Percentiles rank a stretch among this genome's conserved stretches.
phyloP scores from a whole-genome alignment of 64 coral and sea anemone genomes.

The Pocillopora damicornis region DNA sequence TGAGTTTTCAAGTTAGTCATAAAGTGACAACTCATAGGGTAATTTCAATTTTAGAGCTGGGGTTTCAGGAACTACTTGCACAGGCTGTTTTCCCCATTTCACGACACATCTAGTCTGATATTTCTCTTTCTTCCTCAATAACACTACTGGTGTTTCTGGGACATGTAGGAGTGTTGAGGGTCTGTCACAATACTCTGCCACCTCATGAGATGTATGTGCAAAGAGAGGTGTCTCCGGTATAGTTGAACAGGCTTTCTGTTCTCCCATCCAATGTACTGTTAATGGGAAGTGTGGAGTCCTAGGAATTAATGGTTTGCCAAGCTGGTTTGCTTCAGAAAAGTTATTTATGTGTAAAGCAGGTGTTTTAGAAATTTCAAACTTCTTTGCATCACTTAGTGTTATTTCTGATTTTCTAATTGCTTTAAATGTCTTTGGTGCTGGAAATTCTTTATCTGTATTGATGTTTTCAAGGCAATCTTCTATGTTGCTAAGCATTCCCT shows the following conservation, averaged over 20 bases:
- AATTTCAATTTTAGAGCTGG: not conserved
- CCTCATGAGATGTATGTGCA: not conserved
- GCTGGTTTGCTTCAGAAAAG: not conserved
- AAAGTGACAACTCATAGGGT: not conserved
- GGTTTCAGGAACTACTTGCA: slow-evolving; percentile 7
- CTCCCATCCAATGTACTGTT: not conserved
- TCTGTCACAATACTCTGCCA: not conserved
- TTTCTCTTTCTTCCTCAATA: not conserved
- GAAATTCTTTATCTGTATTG: not conserved
- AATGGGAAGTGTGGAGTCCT: not conserved
- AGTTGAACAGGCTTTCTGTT: too few species aligned
- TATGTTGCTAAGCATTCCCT: not conserved
- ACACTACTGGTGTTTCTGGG: not conserved
- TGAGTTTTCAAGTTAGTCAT: not conserved
- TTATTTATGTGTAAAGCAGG: not conserved
- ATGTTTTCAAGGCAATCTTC: not conserved
- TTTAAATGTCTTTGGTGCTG: not conserved
- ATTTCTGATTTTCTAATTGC: not conserved
- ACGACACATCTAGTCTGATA: too few species aligned
- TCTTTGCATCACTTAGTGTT: not conserved
- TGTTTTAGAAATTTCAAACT: slow-evolving; percentile 16
- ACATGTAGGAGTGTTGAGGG: not conserved
- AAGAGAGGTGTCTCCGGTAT: slow-evolving; percentile 3
- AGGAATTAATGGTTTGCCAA: not conserved
- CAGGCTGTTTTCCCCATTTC: too few species aligned